Evolutionary conservation across 2,888 invertebrate genomes (phyloP), one percentile per base, ranked within the genome.

Genomic region (Tetranychus piercei): DNA sequence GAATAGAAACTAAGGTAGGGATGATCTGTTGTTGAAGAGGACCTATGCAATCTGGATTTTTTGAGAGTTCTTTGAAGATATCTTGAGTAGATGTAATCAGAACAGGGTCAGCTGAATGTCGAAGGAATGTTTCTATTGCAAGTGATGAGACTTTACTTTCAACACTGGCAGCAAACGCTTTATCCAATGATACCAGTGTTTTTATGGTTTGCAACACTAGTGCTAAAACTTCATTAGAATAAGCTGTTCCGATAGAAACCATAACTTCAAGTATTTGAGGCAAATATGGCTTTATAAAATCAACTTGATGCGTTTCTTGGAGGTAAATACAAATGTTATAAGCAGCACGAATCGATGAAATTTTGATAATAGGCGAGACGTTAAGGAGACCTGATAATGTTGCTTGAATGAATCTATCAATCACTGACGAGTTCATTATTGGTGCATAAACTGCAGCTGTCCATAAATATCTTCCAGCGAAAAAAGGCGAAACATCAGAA

Each of bases 71-170:
- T 79, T 85, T 86, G 65, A 89, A 86, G 74, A 89, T 85, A 76
- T 88, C 87, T 79, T 88, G 86, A 6, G 87, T 86, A 69, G 87
- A 82, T 75, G 85, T 84, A 18, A 87, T 83, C 73, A 89, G 84
- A 69, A 86, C 85, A 0, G 88, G 88, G 82, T 89, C 88, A 83
- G 79, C 67, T 78, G 79, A 73, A 74, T 87, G 87, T 80, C 88
- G 88, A 0, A 89, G 83, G 80, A 89, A 88, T 1, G 87, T 86
- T 6, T 88, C 88, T 76, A 89, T 87, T 6, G 87, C 85, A 45
- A 89, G 80, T 0, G 89, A 88, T 45, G 87, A 86, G 22, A 89
- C 83, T 81, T 87, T 88, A 44, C 81, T 82, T 79, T 88, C 88
- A 18, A 85, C 83, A 9, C 86, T 83, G 18, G 86, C 87, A 2